Evolutionary conservation across 2,888 invertebrate species (phyloP), one percentile per base, ranked within the genome.

Genomic region (Seladonia tumulorum): DNA sequence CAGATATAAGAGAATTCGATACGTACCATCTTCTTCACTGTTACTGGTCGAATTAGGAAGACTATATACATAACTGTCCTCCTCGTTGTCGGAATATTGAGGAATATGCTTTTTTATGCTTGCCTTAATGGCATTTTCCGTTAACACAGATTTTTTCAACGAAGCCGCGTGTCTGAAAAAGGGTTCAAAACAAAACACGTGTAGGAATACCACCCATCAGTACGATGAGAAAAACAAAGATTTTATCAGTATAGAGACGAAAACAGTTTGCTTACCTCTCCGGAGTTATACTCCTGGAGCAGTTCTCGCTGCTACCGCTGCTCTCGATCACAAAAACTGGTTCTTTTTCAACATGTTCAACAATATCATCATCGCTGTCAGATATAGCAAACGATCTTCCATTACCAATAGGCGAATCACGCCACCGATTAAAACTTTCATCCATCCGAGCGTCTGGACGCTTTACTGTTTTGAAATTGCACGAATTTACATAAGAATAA

Each of bases 331-430:
- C 49, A 22, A 82, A 35, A 25, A 63, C 5, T 22, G 16, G 16
- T 0, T 71, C 25, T 14, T n/a, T 39, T 0, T 5, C 29, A 0
- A 29, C 49, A 63, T 5, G n/a, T 0, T 70, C 22, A 8, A 4
- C 5, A 12, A 47, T 22, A 5, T 91, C 88, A 1, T 91, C 88
- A 0, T 90, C 90, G 10, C 89, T 91, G 14, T 91, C 91, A 4
- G 83, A 83, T 29, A 91, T 86, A 35, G 89, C 25, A 8, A 85
- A 25, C 0, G 87, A 90, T 5, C 60, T 73, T 8, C 35, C 35
- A 12, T 7, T 12, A 1, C 5, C 0, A 5, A 0, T 39, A 57
- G 88, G 42, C 25, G 81, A 79, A n/a, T 79, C 66, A n/a, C 75
- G 83, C 88, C 86, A 86, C 5, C n/a, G 14, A n/a, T 8, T 60